These are phyloP conservation scores for Carassius carassius DNA, from an alignment of 2,113 vertebrate species.

Conservation along the genomic window DNA sequence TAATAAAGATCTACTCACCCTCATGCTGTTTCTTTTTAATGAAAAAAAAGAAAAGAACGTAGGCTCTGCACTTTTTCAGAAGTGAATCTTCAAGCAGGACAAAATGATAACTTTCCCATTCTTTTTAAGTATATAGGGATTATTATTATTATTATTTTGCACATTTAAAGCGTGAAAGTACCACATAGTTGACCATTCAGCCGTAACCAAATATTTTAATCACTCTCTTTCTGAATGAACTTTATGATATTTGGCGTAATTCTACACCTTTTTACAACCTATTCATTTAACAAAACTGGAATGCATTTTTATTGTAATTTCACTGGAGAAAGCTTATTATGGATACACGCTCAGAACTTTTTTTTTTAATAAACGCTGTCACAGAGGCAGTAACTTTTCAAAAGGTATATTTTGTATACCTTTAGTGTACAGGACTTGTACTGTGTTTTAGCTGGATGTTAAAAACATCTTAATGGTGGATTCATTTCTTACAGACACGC, in stretches of 20 bases:
- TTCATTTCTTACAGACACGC: no score
- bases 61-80: not conserved
- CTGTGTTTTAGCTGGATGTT: no score
- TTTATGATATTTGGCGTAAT: not conserved
- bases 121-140: no score
- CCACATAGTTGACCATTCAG: not conserved
- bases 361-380: no score
- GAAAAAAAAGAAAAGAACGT: not conserved
- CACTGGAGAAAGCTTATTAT: not conserved
- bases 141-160: no score
- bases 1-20: not conserved
- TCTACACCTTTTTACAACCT: not conserved
- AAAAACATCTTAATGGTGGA: no score
- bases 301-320: not conserved
- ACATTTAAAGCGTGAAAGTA: not conserved
- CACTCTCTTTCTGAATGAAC: not conserved
- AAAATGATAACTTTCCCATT: not conserved
- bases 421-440: no score
- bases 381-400: no score
- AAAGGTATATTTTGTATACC: no score
- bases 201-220: not conserved
- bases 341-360: no score
- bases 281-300: not conserved
- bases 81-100: not conserved
- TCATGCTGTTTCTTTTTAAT: not conserved